A percentile compares a stretch with the other conserved stretches of the same genome.
Evolutionary conservation across 2,113 vertebrate species (phyloP).

Genomic region (Vanacampus margaritifer): DNA sequence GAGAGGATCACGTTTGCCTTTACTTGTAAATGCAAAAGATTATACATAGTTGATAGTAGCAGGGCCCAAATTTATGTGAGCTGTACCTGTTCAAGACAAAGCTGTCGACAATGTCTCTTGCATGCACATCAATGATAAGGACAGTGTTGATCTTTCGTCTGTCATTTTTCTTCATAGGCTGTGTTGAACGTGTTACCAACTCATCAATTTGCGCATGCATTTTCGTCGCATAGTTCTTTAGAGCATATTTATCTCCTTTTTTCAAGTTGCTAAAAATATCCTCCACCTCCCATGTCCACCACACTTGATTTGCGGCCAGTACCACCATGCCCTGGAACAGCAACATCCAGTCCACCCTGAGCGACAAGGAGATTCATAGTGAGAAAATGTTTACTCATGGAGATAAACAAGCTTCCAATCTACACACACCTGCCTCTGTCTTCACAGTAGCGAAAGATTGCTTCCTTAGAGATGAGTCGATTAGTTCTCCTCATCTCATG

Average conservation of each 20-base stretch:
- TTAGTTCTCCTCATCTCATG: slow-evolving; percentile 89
- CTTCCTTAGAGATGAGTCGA: slow-evolving; percentile 90
- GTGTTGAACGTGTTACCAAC: slow-evolving; percentile 83
- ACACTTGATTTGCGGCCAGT: slow-evolving; percentile 90
- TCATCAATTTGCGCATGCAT: slow-evolving; percentile 89
- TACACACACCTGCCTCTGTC: slow-evolving; percentile 80
- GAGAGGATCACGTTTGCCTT: neutral
- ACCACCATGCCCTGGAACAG: slow-evolving; percentile 94
- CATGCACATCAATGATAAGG: slow-evolving; percentile 95
- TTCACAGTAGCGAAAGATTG: slow-evolving; percentile 86
- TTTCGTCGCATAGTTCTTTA: slow-evolving; percentile 83
- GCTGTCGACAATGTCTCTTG: slow-evolving; percentile 88
- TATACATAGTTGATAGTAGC: neutral
- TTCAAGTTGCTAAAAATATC: slow-evolving; percentile 82
- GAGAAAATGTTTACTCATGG: neutral
- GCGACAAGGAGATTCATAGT: neutral
- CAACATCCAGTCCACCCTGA: slow-evolving; percentile 94
- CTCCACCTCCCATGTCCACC: slow-evolving; percentile 98
- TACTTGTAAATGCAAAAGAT: neutral
- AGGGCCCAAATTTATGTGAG: neutral
- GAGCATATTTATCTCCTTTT: slow-evolving; percentile 82
- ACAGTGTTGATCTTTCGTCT: slow-evolving; percentile 89
- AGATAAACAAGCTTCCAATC: neutral
- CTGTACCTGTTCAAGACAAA: slow-evolving; percentile 80
- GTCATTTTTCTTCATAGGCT: slow-evolving; percentile 82